A percentile compares a stretch with the other conserved stretches of the same genome.
Conservation (phyloP, 64 coral and sea anemone genomes). For the Hydrozoanthus tunicans region DNA sequence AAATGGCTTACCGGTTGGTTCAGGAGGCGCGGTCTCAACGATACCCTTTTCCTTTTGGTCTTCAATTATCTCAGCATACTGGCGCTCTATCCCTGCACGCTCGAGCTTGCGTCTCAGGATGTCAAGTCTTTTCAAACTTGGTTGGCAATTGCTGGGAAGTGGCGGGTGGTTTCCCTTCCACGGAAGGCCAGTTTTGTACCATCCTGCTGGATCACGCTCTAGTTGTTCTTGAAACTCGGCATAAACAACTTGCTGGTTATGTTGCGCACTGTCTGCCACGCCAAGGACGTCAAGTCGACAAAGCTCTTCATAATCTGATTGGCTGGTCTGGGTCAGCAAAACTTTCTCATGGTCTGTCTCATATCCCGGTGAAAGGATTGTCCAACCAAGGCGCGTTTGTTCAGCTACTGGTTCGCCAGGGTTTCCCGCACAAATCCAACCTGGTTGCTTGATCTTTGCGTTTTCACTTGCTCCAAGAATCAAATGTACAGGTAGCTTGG, state of each 20-base stretch:
- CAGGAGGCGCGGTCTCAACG: neutral
- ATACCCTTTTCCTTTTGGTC: neutral
- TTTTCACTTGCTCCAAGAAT: conserved; percentile 48
- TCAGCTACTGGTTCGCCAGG: neutral
- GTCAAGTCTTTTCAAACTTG: neutral
- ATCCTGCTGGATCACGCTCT: neutral
- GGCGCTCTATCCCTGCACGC: neutral
- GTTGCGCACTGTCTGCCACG: neutral
- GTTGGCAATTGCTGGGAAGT: neutral
- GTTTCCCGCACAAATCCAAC: neutral
- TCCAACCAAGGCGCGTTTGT: neutral
- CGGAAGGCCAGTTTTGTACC: neutral
- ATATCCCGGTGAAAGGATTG: neutral
- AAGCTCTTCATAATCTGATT: neutral
- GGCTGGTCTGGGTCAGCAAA: neutral
- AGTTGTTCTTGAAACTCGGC: neutral
- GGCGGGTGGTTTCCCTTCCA: neutral
- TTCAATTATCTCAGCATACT: neutral
- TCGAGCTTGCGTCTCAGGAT: neutral
- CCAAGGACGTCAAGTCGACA: neutral
- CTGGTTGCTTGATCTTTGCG: neutral
- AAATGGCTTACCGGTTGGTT: neutral
- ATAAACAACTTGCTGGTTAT: neutral
- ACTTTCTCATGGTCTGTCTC: neutral
- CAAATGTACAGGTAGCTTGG: conserved; percentile 52